Base-by-base conservation (phyloP, 2,797 vertebrate species). In the Clarias platycephalus region DNA sequence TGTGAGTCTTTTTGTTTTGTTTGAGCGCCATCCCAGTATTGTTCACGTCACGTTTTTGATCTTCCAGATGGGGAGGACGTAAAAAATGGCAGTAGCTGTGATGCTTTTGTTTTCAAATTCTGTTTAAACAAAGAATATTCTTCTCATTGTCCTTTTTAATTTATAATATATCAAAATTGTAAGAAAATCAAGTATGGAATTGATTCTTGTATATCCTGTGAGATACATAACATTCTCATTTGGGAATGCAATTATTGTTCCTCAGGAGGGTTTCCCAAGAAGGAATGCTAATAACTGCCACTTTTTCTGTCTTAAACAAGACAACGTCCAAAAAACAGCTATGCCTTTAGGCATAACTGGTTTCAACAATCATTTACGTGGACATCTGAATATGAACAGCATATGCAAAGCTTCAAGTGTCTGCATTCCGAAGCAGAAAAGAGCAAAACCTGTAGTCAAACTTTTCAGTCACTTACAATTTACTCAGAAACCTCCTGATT, bases 1-100 rank as follows among this genome's bases (percentile, higher is more conserved):
- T 90, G 93, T 95, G 90, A 91, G 97, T 97, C 86, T 91, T 81
- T 67, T 55, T 67, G 24, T 37, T 57, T 53, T 84, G 44, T 88
- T 63, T 84, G 68, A 89, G 53, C 66, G 1, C 67, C 70, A 57
- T 74, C 60, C 79, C 62, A 3, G 20, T 60, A 60, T 87, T 31
- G 20, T 67, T 57, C 44, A 74, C 7, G 13, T 81, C 76, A 78
- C 2, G 26, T 26, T 20, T 63, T 86, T 82, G 82, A 84, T 75
- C 40, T 74, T 58, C 28, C 60, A 82, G 80, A 64, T 76, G 20
- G 64, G 74, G 53, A 85, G 60, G 22, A 81, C 26, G 26, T n/a
- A 85, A 49, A 44, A 78, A 70, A 68, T 77, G 60, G 26, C 64
- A 70, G 53, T 62, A n/a, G 37, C 26, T 53, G 34, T 66, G 78